phyloP scores from a whole-genome alignment of 1,140 invertebrate genomes.

The Pseudomyrmex gracilis region DNA sequence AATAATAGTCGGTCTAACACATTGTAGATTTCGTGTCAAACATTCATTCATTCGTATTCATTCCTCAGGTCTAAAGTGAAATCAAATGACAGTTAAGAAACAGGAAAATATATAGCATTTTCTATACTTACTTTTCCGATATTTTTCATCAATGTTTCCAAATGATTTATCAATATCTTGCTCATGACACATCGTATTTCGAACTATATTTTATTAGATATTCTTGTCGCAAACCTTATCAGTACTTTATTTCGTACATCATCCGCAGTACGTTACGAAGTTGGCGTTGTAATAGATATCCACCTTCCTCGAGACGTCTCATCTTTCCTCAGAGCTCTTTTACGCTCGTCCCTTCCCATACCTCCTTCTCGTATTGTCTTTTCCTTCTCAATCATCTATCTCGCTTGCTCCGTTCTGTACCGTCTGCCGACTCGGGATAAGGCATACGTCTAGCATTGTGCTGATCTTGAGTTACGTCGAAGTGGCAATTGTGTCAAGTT shows the following conservation, averaged over 20 bases:
- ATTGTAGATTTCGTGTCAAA: constrained; percentile 3
- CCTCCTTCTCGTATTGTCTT: constrained; percentile 54
- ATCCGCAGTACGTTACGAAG: constrained; percentile 28
- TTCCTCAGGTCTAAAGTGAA: too few relatives aligned
- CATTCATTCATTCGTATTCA: neutral
- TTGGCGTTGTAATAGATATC: constrained; percentile 41
- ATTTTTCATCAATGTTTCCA: too few relatives aligned
- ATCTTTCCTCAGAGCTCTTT: constrained; percentile 47
- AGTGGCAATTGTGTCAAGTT: constrained; percentile 73
- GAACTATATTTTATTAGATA: neutral
- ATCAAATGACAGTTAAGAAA: too few relatives aligned
- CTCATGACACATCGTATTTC: too few relatives aligned
- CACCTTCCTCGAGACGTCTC: constrained; percentile 17
- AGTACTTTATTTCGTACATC: constrained; percentile 20
- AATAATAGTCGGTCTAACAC: constrained; percentile 20
- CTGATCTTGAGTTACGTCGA: constrained; percentile 72
- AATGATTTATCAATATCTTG: too few relatives aligned
- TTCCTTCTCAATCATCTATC: constrained; percentile 58
- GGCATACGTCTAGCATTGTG: constrained; percentile 57
- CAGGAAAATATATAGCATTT: too few relatives aligned
- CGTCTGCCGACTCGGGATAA: constrained; percentile 12
- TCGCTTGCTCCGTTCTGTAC: constrained; percentile 4
- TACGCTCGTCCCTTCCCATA: constrained; percentile 3
- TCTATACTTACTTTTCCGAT: neutral
- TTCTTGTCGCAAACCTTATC: neutral